Conservation (phyloP, 2,797 vertebrate species). For the Protosalanx chinensis region DNA sequence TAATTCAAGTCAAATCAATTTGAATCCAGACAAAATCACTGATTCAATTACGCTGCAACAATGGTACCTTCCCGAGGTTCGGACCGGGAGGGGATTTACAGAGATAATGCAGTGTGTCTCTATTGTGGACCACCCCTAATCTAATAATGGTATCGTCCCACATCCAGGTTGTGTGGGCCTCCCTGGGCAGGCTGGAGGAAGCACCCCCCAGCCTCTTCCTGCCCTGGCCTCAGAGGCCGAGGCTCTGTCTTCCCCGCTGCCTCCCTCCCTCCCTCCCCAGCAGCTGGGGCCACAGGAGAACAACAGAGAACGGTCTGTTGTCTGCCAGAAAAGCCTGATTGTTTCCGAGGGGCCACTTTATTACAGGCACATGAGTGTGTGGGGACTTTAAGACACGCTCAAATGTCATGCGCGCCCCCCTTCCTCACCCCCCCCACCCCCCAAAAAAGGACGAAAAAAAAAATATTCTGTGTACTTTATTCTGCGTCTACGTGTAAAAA, state of each 20-base stretch:
- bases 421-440: too few relatives aligned
- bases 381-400: constrained; percentile 85
- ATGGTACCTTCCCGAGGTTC: constrained; percentile 14
- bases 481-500: constrained; percentile 72
- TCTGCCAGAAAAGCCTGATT: constrained; percentile 85
- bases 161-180: constrained; percentile 53
- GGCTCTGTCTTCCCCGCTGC: constrained; percentile 85
- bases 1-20: not conserved
- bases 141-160: constrained; percentile 73
- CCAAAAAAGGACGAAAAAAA: constrained; percentile 75
- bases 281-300: constrained; percentile 83
- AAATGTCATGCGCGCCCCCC: constrained; percentile 82
- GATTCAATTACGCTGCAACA: not conserved
- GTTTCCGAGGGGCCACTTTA: constrained; percentile 82
- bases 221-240: constrained; percentile 80
- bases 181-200: not conserved
- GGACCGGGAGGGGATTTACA: constrained; percentile 15
- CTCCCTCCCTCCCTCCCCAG: constrained; percentile 68
- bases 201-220: constrained; percentile 74
- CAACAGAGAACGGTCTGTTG: constrained; percentile 91
- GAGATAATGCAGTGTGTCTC: constrained; percentile 35
- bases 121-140: constrained; percentile 73
- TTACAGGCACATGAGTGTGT: constrained; percentile 86
- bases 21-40: not conserved
- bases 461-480: constrained; percentile 75